Conservation (phyloP, 2,888 invertebrate species). For the Galerucella calmariensis region DNA sequence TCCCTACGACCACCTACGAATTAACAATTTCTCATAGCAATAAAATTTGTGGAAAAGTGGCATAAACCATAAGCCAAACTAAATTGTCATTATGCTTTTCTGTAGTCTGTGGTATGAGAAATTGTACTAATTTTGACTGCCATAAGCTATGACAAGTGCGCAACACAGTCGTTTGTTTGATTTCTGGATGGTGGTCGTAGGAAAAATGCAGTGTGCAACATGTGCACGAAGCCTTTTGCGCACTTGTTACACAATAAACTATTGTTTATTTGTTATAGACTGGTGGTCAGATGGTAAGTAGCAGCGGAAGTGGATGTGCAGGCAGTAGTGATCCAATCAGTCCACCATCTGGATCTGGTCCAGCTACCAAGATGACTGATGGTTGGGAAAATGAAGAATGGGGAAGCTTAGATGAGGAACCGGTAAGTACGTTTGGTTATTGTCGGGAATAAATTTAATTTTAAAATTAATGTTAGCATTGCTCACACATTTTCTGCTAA, state of each 20-base stretch:
- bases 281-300: slow-evolving; percentile 63
- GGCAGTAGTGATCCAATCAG: slow-evolving; percentile 68
- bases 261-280: slow-evolving; percentile 52
- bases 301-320: slow-evolving; percentile 63
- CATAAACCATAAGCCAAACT: too few species aligned
- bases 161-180: not conserved
- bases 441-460: not conserved
- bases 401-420: slow-evolving; percentile 87
- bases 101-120: too few species aligned
- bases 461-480: too few species aligned
- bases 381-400: slow-evolving; percentile 90
- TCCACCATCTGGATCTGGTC: slow-evolving; percentile 68
- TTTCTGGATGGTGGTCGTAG: not conserved
- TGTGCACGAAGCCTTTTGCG: too few species aligned
- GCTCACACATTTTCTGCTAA: too few species aligned
- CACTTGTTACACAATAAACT: not conserved
- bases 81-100: too few species aligned
- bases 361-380: slow-evolving; percentile 65
- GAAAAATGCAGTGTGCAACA: too few species aligned
- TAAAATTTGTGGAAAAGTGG: too few species aligned
- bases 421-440: slow-evolving; percentile 65
- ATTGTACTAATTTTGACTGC: too few species aligned
- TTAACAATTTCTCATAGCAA: too few species aligned
- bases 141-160: too few species aligned
- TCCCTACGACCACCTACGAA: too few species aligned